Evolutionary conservation across 2,888 invertebrate genomes (phyloP).

Genomic region (Mellilla xanthometata): DNA sequence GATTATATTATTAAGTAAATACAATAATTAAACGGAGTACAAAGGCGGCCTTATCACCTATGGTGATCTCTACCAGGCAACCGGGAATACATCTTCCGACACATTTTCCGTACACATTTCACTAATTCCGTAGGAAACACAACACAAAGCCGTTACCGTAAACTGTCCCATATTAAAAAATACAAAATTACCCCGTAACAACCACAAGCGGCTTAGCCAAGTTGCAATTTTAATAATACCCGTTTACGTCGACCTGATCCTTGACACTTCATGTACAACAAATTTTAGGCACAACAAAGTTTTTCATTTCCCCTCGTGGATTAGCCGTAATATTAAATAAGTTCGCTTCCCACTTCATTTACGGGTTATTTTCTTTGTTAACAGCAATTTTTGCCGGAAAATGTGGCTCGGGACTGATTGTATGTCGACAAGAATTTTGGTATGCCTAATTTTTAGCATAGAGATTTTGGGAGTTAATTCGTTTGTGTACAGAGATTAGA

Average conservation of each 20-base stretch:
- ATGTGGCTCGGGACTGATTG: conserved; percentile 2
- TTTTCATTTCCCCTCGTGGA: conserved; percentile 35
- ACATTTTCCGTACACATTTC: too few species aligned
- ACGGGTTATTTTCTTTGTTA: conserved; percentile 26
- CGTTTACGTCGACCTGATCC: conserved; percentile 22
- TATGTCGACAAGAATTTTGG: too few species aligned
- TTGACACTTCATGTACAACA: conserved; percentile 21
- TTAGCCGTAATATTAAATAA: conserved; percentile 25
- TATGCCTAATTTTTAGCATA: too few species aligned
- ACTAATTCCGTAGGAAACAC: neutral
- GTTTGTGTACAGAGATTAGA: too few species aligned
- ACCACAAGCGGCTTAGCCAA: conserved; percentile 17
- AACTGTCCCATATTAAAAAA: conserved; percentile 10
- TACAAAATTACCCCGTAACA: conserved; percentile 9
- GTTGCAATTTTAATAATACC: conserved; percentile 23
- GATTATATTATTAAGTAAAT: too few species aligned
- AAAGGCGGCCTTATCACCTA: too few species aligned
- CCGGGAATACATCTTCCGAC: too few species aligned
- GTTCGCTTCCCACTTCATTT: conserved; percentile 32
- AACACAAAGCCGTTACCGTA: too few species aligned
- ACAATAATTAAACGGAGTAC: too few species aligned
- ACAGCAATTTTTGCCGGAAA: conserved; percentile 8
- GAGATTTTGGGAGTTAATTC: too few species aligned
- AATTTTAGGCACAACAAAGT: conserved; percentile 31
- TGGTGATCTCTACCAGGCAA: too few species aligned